Conservation (phyloP, 1,140 invertebrate genomes). For the Drosophila murphyi region DNA sequence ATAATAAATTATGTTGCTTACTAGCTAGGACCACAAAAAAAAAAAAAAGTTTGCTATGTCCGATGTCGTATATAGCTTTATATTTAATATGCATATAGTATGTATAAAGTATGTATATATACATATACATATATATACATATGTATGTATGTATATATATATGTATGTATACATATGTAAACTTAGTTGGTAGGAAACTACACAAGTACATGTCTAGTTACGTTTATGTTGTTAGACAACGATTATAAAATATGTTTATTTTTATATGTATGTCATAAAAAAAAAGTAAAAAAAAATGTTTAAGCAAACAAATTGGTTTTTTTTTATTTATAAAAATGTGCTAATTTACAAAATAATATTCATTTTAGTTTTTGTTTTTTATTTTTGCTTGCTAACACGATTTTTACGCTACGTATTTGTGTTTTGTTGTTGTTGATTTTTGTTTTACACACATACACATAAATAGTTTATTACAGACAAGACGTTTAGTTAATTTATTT, state of each 20-base stretch:
- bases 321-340: slow-evolving; percentile 64
- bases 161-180: slow-evolving; percentile 37
- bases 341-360: slow-evolving; percentile 69
- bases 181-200: slow-evolving; percentile 68
- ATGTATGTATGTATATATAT: slow-evolving; percentile 42
- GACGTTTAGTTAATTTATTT: slow-evolving; percentile 65
- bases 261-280: slow-evolving; percentile 56
- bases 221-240: slow-evolving; percentile 82
- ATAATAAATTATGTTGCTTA: slow-evolving; percentile 78
- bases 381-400: slow-evolving; percentile 33
- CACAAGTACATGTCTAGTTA: slow-evolving; percentile 77
- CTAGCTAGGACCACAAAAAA: slow-evolving; percentile 73
- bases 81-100: slow-evolving; percentile 37
- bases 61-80: slow-evolving; percentile 53
- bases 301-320: slow-evolving; percentile 52
- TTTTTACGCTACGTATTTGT: slow-evolving; percentile 60
- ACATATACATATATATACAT: slow-evolving; percentile 37
- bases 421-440: slow-evolving; percentile 52
- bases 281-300: slow-evolving; percentile 49
- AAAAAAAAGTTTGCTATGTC: slow-evolving; percentile 75
- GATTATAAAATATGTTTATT: slow-evolving; percentile 69
- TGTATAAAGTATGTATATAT: slow-evolving; percentile 46
- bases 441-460: slow-evolving; percentile 60
- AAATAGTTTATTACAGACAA: slow-evolving; percentile 77
- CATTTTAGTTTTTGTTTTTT: slow-evolving; percentile 18